A percentile compares a stretch with the other conserved stretches of the same genome.
Evolutionary conservation across 2,888 invertebrate genomes (phyloP).

Genomic region (Tetropium fuscum): DNA sequence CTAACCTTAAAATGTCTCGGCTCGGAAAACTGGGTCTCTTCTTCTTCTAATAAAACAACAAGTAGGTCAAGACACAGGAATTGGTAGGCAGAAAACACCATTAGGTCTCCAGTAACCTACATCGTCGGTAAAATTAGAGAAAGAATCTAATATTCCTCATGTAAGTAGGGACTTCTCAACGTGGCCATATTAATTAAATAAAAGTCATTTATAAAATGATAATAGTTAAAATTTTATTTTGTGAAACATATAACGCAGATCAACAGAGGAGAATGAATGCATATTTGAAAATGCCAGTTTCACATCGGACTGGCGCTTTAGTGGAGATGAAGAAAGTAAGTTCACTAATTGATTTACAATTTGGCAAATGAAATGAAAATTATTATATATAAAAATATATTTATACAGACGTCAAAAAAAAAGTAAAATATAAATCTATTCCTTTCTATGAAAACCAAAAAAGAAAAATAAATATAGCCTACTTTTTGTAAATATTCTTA

Average conservation of each 20-base stretch:
- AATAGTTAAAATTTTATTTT: slow-evolving; percentile 39
- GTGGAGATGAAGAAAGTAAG: slow-evolving; percentile 8
- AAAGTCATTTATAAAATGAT: slow-evolving; percentile 25
- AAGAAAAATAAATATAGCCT: slow-evolving; percentile 39
- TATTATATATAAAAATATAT: slow-evolving; percentile 44
- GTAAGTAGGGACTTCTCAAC: no score
- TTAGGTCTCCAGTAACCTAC: no score
- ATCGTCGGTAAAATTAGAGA: no score
- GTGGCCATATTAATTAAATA: no score
- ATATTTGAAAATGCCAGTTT: slow-evolving; percentile 34
- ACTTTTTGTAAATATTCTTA: slow-evolving; percentile 37
- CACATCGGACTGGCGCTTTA: slow-evolving; percentile 3
- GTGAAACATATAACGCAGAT: slow-evolving; percentile 34
- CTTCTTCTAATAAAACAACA: background rate
- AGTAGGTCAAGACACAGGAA: no score
- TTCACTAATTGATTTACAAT: slow-evolving; percentile 8
- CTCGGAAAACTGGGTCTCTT: no score
- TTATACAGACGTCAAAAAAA: slow-evolving; percentile 41
- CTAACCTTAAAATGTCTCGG: no score
- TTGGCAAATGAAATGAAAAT: slow-evolving; percentile 33
- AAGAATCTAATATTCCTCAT: no score
- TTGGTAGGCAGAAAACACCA: no score
- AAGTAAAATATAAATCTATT: slow-evolving; percentile 40
- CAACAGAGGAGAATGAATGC: slow-evolving; percentile 30
- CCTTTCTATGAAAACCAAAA: slow-evolving; percentile 36